Evolutionary conservation across 2,888 invertebrate genomes (phyloP), one percentile per base, ranked within the genome.

Genomic region (Dicycla oo): DNA sequence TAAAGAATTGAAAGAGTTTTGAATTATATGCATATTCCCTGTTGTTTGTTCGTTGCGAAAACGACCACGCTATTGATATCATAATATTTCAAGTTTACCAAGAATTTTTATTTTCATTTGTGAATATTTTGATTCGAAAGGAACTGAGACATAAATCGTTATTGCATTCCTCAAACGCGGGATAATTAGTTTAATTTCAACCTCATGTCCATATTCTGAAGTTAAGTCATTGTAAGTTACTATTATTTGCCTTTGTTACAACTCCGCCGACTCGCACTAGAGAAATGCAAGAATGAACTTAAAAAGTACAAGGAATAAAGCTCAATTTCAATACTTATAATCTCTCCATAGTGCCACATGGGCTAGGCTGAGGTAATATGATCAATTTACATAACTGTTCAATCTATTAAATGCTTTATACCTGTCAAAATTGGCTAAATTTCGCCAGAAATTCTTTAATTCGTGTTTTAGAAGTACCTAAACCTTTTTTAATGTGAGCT

Each of bases 281-380:
- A 5, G 8, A 64, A 38, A 23, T 80, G 61, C 20, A 62, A 75
- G 43, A 53, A 1, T 67, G 8, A 80, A 62, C 51, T n/a, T 49
- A 58, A 40, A 40, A 45, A 26, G 13, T 30, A 61, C 20, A 3
- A 53, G 43, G 10, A 61, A 62, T 68, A 66, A 65, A 70, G 38
- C 53, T 20, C 64, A 62, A 78, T 57, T 80, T 72, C 79, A 78
- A 78, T 73, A 73, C 40, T 64, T 66, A 72, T 73, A 20, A 66
- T 80, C 57, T 82, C 73, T 57, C 83, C n/a, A 73, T 78, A 80
- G 68, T 80, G 63, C 79, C 51, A 82, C 69, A 47, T 82, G 71
- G 85, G 53, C 73, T 69, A 71, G 72, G 64, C 68, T 73, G 69
- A 82, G 83, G 75, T 76, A 75, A 75, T 51, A 53, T 58, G 38